Base-by-base conservation (phyloP, 1,140 invertebrate genomes). In the Zaprionus nigranus region DNA sequence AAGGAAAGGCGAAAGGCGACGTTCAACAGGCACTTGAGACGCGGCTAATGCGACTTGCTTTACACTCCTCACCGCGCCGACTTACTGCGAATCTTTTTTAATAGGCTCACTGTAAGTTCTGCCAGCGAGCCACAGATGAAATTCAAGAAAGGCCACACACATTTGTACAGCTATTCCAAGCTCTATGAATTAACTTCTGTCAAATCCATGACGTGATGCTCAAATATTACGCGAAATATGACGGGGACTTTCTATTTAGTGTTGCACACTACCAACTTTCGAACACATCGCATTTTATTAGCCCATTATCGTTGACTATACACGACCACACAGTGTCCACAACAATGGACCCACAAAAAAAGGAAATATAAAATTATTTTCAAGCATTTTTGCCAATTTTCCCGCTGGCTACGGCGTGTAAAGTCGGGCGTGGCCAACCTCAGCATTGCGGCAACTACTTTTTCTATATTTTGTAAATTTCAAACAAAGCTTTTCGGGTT, bases 41-140 rank as follows among this genome's bases (percentile, higher is more conserved):
- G 40, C 40, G 40, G 40, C 40, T 17, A 46, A 46, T 46, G 40
- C 40, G 40, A 46, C 40, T 46, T 46, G 40, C 40, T 46, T 46
- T 9, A 17, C n/a, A 46, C n/a, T 46, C n/a, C 40, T 6, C 1
- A 46, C n/a, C 40, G 2, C n/a, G 7, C 7, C 40, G 40, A 46
- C 40, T 46, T 46, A 46, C n/a, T 17, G n/a, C n/a, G 40, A 5
- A 43, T 46, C 6, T 46, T 46, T 46, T 46, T 9, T 17, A 46
- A 46, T 46, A 17, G 40, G 40, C 40, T 17, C 6, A 9, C n/a
- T 17, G n/a, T 9, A 46, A 46, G 40, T 17, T 46, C 15, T 9
- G 6, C 40, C 34, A 36, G 6, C 15, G 15, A 30, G 28, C 7
- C 30, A 34, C 30, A 34, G 30, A 34, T 17, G 7, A 17, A 46